These are phyloP conservation scores for Rhineura floridana DNA, from an alignment of 2,113 vertebrate species.

Conservation along the genomic window DNA sequence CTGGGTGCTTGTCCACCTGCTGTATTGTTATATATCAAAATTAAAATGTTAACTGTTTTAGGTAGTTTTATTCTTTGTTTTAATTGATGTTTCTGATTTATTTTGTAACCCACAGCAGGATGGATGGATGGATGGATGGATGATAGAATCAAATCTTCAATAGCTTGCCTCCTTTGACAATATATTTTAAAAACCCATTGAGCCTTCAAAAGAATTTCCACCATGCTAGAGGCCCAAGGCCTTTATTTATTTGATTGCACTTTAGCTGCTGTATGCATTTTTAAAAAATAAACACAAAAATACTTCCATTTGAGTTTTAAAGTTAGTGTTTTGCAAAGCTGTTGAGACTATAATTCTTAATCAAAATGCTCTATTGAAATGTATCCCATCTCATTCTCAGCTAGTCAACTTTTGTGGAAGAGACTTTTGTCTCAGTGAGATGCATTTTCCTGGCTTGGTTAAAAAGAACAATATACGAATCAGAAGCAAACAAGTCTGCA, in stretches of 20 bases:
- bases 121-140: too few relatives aligned
- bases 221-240: too few relatives aligned
- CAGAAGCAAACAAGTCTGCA: not conserved
- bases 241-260: not conserved
- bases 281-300: not conserved
- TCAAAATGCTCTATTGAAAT: not conserved
- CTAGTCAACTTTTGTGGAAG: not conserved
- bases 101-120: too few relatives aligned
- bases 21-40: too few relatives aligned
- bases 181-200: not conserved
- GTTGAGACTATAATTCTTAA: not conserved
- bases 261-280: not conserved
- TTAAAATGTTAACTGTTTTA: too few relatives aligned
- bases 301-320: not conserved
- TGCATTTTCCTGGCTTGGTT: not conserved
- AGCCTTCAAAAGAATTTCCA: not conserved
- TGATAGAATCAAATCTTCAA: not conserved
- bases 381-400: not conserved
- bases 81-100: too few relatives aligned
- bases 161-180: not conserved
- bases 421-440: not conserved
- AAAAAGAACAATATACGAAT: conserved; percentile 19
- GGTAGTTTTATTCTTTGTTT: too few relatives aligned
- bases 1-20: too few relatives aligned
- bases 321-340: not conserved